Evolutionary conservation across 2,888 invertebrate genomes (phyloP).

Genomic region (Idaea straminata): DNA sequence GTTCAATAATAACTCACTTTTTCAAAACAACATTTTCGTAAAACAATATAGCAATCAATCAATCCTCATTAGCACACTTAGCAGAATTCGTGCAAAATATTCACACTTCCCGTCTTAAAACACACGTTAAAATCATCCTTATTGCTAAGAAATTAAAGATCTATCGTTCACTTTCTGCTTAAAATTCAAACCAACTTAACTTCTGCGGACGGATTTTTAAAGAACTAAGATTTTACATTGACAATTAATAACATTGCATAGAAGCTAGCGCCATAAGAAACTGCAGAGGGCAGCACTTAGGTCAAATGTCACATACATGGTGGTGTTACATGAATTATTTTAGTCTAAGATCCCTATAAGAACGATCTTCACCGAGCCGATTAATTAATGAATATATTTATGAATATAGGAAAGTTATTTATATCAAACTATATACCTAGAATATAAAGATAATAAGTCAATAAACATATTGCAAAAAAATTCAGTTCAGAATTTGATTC

Average conservation of each 20-base stretch:
- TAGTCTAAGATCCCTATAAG: no score
- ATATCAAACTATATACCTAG: no score
- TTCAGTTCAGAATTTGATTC: no score
- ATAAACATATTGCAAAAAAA: no score
- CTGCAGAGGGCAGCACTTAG: not conserved
- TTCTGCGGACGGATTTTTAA: not conserved
- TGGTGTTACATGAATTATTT: not conserved
- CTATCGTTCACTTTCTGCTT: not conserved
- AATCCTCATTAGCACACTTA: not conserved
- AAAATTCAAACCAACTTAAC: not conserved
- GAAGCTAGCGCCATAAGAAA: not conserved
- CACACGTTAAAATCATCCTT: not conserved
- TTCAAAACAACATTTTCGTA: not conserved
- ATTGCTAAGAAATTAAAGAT: not conserved
- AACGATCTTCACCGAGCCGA: no score
- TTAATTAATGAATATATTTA: no score
- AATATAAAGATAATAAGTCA: no score
- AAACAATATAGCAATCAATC: not conserved
- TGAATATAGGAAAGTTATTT: no score
- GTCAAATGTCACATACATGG: not conserved
- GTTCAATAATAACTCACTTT: not conserved
- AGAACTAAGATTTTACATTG: not conserved
- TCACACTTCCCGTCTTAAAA: not conserved
- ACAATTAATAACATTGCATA: not conserved
- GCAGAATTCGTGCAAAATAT: not conserved